phyloP scores from a whole-genome alignment of 2,888 invertebrate species.

The Latrodectus elegans region DNA sequence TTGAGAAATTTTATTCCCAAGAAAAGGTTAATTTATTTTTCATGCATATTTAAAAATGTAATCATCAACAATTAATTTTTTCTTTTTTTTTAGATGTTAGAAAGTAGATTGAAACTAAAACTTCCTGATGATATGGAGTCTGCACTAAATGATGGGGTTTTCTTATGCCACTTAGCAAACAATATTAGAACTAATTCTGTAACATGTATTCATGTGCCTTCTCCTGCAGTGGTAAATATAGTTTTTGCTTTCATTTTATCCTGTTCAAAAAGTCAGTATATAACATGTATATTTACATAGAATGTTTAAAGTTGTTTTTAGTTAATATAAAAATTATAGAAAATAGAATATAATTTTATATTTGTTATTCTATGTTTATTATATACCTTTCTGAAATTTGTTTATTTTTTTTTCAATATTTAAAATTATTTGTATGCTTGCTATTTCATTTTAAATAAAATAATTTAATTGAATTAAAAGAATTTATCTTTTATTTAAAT shows the following conservation, averaged over 20 bases:
- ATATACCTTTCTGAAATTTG: too few relatives aligned
- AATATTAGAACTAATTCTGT: slow-evolving; percentile 92
- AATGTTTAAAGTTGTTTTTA: too few relatives aligned
- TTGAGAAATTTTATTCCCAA: background rate
- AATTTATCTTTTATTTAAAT: too few relatives aligned
- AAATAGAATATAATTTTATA: too few relatives aligned
- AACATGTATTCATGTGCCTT: slow-evolving; percentile 95
- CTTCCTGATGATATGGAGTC: slow-evolving; percentile 89
- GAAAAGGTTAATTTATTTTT: too few relatives aligned
- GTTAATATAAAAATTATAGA: too few relatives aligned
- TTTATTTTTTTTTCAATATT: too few relatives aligned
- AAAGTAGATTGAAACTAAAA: slow-evolving; percentile 90
- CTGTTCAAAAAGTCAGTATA: background rate
- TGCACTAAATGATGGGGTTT: slow-evolving; percentile 91
- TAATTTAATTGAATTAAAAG: too few relatives aligned
- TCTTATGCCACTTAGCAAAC: slow-evolving; percentile 94
- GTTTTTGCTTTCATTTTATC: background rate
- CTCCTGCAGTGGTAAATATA: slow-evolving; percentile 87
- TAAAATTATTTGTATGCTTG: too few relatives aligned
- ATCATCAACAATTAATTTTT: background rate
- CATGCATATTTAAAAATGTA: background rate
- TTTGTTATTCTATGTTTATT: too few relatives aligned
- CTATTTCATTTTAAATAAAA: too few relatives aligned
- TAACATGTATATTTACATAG: too few relatives aligned
- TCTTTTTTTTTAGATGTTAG: slow-evolving; percentile 83